phyloP scores from a whole-genome alignment of 53 echinoderm and acorn worm genomes.

The Antedon mediterranea region DNA sequence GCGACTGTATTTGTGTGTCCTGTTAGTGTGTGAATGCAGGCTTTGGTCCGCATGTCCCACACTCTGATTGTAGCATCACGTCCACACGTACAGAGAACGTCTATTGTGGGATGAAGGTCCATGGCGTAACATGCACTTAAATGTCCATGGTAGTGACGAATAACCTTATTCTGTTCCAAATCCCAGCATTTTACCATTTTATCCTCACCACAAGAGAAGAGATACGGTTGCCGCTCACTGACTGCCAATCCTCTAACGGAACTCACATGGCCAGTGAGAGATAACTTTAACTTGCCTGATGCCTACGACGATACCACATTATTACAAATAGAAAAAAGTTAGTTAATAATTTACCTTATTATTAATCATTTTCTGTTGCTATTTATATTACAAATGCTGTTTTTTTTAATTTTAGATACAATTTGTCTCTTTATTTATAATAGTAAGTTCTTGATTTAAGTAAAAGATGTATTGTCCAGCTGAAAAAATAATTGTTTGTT shows the following conservation, averaged over 20 bases:
- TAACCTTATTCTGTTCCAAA: conserved; percentile 88
- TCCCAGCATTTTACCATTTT: conserved; percentile 99
- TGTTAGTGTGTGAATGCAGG: conserved; percentile 79
- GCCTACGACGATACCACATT: conserved; percentile 40
- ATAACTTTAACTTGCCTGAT: conserved; percentile 85
- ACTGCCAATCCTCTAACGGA: conserved; percentile 83
- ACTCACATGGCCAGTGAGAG: conserved; percentile 90
- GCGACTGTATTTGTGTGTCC: conserved; percentile 98
- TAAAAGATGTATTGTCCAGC: too few relatives aligned
- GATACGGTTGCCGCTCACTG: conserved; percentile 78
- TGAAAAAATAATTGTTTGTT: too few relatives aligned
- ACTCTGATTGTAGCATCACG: conserved; percentile 74
- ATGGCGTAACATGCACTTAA: conserved; percentile 89
- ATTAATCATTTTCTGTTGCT: too few relatives aligned
- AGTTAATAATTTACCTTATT: neutral
- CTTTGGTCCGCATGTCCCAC: conserved; percentile 98
- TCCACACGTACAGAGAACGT: conserved; percentile 74
- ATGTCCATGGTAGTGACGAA: conserved; percentile 95
- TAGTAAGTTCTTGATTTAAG: too few relatives aligned
- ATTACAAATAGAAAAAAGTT: neutral
- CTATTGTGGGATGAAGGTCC: conserved; percentile 90
- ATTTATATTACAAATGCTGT: too few relatives aligned
- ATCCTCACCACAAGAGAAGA: conserved; percentile 92
- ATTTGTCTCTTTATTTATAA: too few relatives aligned
- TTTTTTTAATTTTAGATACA: too few relatives aligned